Conservation (phyloP, 2,797 vertebrate genomes). For the Xiphorhynchus erythropygius region DNA sequence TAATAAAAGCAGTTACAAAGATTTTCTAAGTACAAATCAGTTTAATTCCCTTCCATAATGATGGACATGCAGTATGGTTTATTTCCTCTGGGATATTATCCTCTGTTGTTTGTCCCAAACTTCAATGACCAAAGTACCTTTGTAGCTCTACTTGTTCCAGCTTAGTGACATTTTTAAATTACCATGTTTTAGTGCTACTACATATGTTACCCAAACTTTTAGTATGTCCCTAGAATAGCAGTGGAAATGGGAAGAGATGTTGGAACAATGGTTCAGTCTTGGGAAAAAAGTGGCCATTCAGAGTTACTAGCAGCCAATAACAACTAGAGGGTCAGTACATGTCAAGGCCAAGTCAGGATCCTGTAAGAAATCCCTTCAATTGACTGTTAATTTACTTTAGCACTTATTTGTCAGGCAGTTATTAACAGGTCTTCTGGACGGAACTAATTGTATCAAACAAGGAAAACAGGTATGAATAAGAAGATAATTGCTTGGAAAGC, state of each 20-base stretch:
- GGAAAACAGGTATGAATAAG: not conserved
- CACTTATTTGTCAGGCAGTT: not conserved
- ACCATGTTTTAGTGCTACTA: not conserved
- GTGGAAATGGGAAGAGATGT: not conserved
- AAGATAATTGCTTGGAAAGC: not conserved
- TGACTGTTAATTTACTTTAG: not conserved
- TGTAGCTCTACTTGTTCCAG: not conserved
- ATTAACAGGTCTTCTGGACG: not conserved
- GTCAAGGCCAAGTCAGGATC: not conserved
- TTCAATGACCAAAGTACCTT: not conserved
- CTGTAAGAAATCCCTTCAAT: not conserved
- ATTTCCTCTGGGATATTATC: not conserved
- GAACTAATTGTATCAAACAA: not conserved
- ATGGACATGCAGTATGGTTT: not conserved
- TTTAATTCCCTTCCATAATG: not conserved
- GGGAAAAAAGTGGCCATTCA: not conserved
- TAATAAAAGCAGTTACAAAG: not conserved
- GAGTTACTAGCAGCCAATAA: not conserved
- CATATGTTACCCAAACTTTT: not conserved
- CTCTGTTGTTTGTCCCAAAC: not conserved
- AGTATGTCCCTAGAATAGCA: not conserved
- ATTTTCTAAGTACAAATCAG: not conserved
- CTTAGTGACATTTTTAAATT: not conserved
- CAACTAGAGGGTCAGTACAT: not conserved
- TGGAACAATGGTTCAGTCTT: not conserved